These are phyloP conservation scores for Orestias chungarensis DNA, from an alignment of 2,797 vertebrate genomes.

Conservation along the genomic window DNA sequence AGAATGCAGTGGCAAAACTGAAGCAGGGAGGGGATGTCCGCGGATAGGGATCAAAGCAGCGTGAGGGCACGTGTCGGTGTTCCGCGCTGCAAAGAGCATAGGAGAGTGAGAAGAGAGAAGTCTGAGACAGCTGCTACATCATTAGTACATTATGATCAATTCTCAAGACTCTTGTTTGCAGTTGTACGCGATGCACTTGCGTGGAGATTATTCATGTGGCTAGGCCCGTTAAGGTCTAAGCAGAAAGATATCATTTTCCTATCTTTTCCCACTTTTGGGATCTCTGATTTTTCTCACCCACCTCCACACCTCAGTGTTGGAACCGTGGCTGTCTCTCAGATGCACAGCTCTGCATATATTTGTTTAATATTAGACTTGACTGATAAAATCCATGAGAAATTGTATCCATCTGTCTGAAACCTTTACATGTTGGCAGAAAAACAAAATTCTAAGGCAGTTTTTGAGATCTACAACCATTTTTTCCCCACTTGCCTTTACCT, in stretches of 20 bases:
- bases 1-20: constrained; percentile 36
- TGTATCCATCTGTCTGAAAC: constrained; percentile 15
- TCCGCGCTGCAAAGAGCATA: constrained; percentile 43
- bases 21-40: constrained; percentile 36
- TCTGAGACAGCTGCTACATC: constrained; percentile 74
- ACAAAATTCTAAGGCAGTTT: constrained; percentile 11
- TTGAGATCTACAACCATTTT: constrained; percentile 3
- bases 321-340: constrained; percentile 39
- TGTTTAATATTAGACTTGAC: constrained; percentile 44
- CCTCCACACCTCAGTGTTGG: constrained; percentile 31
- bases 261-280: constrained; percentile 31
- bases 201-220: constrained; percentile 35
- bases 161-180: constrained; percentile 65
- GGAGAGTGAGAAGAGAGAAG: constrained; percentile 59
- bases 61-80: constrained; percentile 49
- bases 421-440: constrained; percentile 35
- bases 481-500: not conserved
- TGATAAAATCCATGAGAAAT: constrained; percentile 40
- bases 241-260: constrained; percentile 10
- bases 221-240: constrained; percentile 50
- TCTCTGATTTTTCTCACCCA: constrained; percentile 36
- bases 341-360: constrained; percentile 24
- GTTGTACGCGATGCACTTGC: constrained; percentile 27
- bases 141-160: constrained; percentile 76
- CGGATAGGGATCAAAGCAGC: constrained; percentile 59